Percentiles rank a stretch among this genome's conserved stretches.
Evolutionary conservation across 2,113 vertebrate genomes (phyloP).

Genomic region (Zosterops borbonicus): DNA sequence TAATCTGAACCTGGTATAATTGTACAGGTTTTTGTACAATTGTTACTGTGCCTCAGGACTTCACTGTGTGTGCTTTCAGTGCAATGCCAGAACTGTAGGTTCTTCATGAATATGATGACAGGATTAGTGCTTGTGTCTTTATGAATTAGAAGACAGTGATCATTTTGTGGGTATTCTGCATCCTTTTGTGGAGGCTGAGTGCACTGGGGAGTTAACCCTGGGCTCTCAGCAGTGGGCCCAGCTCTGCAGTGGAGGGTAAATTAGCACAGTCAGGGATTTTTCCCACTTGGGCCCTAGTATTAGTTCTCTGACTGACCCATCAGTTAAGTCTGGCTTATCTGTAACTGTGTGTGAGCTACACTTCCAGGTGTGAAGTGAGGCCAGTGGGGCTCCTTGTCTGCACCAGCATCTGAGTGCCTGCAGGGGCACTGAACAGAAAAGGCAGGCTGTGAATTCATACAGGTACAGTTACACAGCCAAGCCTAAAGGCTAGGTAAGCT

Average conservation of each 20-base stretch:
- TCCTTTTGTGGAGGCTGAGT: not conserved
- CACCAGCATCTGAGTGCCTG: not conserved
- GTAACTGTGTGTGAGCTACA: not conserved
- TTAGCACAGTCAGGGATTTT: not conserved
- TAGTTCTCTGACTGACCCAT: not conserved
- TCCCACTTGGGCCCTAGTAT: not conserved
- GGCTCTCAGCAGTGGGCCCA: not conserved
- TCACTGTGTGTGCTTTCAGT: not conserved
- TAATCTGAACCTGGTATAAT: not conserved
- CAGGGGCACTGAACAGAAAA: not conserved
- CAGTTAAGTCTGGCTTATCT: not conserved
- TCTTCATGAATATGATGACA: not conserved
- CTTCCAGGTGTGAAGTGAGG: not conserved
- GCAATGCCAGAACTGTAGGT: accelerated
- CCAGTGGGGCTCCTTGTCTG: not conserved
- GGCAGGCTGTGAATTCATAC: not conserved
- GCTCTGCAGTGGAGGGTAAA: not conserved
- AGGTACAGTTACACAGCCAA: not conserved
- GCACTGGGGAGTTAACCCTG: not conserved
- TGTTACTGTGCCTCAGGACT: not conserved
- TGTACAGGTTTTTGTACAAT: not conserved
- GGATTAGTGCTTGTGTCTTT: accelerated
- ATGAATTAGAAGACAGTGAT: not conserved
- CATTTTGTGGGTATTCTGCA: accelerated
- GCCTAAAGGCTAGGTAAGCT: not conserved